Conservation (phyloP, 2,888 invertebrate genomes). For the Adelognathus sp. region DNA sequence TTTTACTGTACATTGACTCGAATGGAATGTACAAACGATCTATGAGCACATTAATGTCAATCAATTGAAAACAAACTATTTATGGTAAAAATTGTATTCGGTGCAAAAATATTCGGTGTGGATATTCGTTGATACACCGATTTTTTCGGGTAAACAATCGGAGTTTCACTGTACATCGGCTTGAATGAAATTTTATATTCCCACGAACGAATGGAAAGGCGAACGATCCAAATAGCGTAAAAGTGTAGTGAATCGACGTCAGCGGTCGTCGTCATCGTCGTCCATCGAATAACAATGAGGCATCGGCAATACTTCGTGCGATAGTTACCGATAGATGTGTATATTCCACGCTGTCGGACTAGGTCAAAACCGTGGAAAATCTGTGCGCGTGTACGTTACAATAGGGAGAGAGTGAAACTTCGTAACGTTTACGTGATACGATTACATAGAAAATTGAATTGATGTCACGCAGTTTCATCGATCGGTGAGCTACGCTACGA, state of each 20-base stretch:
- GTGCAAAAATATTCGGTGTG: too few relatives aligned
- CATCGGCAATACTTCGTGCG: not conserved
- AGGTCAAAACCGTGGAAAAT: not conserved
- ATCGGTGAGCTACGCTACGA: slow-evolving; percentile 25
- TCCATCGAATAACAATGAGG: slow-evolving; percentile 31
- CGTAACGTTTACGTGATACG: slow-evolving; percentile 56
- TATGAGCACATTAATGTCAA: too few relatives aligned
- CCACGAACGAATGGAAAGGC: not conserved
- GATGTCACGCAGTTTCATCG: slow-evolving; percentile 51
- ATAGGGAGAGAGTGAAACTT: slow-evolving; percentile 53
- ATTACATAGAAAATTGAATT: slow-evolving; percentile 56
- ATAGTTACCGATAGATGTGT: not conserved
- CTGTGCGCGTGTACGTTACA: not conserved
- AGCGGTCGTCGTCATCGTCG: not conserved
- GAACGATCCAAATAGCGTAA: not conserved
- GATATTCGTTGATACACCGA: not conserved
- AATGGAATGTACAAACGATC: too few relatives aligned
- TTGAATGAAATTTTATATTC: not conserved
- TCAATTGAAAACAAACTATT: not conserved
- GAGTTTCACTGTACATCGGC: not conserved
- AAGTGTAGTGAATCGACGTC: slow-evolving; percentile 8
- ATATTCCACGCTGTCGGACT: not conserved
- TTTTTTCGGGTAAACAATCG: not conserved
- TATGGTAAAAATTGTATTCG: not conserved
- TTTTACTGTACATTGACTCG: too few relatives aligned